Conservation (phyloP, 1,140 invertebrate genomes). For the Brachionus plicatilis region DNA sequence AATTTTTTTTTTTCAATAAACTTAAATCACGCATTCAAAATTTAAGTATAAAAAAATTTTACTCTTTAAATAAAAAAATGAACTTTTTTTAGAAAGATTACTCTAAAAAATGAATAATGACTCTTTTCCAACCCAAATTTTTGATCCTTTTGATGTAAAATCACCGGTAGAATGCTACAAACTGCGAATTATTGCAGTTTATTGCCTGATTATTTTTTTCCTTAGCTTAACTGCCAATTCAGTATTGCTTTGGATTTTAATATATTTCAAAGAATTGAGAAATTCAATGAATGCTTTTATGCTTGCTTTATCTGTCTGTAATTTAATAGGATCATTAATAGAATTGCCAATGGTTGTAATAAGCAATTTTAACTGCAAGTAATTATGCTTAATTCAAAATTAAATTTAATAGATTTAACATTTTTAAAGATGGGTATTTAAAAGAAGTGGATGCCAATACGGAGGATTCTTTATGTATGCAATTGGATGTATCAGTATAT, state of each 20-base stretch:
- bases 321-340: background rate
- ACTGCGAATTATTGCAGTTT: conserved; percentile 14
- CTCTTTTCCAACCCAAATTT: background rate
- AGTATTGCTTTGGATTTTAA: background rate
- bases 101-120: background rate
- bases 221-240: background rate
- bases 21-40: background rate
- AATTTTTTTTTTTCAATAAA: too few relatives aligned
- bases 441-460: background rate
- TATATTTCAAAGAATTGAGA: background rate
- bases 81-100: too few relatives aligned
- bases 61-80: too few relatives aligned
- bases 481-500: conserved; percentile 16
- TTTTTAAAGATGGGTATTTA: background rate
- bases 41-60: background rate
- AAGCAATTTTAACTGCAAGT: conserved; percentile 21
- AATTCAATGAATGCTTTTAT: conserved; percentile 15
- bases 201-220: background rate
- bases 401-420: too few relatives aligned
- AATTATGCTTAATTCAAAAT: background rate
- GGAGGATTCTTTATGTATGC: conserved; percentile 14
- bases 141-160: background rate
- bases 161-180: conserved; percentile 18
- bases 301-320: background rate
- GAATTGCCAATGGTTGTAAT: background rate